Percentiles rank a stretch among this genome's conserved stretches.
These are phyloP conservation scores for Pipistrellus kuhlii DNA, from an alignment of 2,797 vertebrate species.

Conservation along the genomic window DNA sequence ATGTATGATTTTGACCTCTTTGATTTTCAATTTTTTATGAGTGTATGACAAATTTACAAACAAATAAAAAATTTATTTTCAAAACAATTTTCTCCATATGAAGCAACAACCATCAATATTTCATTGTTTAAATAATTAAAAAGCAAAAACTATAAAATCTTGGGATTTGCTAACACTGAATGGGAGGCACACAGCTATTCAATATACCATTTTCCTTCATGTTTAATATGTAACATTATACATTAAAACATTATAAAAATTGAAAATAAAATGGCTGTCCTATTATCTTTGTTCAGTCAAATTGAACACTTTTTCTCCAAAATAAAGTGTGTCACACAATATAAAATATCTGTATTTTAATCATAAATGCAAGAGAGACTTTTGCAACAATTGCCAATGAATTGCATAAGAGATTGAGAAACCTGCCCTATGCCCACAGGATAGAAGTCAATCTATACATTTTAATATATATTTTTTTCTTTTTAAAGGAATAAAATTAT, in stretches of 20 bases:
- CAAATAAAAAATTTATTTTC: neutral
- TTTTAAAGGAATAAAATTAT: slow-evolving; percentile 23
- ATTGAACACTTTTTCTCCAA: neutral
- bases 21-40: neutral
- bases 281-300: neutral
- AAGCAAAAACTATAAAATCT: neutral
- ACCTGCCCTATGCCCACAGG: neutral
- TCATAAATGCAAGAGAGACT: neutral
- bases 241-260: neutral
- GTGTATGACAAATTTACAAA: neutral
- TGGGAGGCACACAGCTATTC: neutral
- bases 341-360: neutral
- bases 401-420: neutral
- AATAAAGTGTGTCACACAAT: neutral
- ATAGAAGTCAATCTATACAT: neutral
- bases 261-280: neutral
- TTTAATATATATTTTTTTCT: neutral
- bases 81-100: neutral
- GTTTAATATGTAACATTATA: neutral
- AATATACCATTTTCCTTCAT: neutral
- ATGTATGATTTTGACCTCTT: neutral
- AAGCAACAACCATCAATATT: neutral
- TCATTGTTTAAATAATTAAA: neutral
- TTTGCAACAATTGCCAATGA: neutral
- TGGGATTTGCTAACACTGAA: neutral